Conservation (phyloP, 2,113 vertebrate species). For the Epinephelus lanceolatus region DNA sequence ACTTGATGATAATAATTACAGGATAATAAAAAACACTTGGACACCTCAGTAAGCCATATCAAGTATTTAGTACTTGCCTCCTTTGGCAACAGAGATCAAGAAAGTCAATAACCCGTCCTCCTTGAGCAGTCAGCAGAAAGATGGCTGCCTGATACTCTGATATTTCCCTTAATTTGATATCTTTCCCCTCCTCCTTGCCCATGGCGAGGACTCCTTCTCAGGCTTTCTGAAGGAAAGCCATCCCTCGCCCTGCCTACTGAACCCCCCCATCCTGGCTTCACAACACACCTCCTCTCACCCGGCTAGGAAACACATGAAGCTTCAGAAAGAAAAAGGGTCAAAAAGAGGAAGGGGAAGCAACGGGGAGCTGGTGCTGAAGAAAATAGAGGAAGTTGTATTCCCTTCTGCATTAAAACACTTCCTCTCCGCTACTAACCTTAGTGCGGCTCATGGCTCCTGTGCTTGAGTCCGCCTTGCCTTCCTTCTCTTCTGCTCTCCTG, state of each 20-base stretch:
- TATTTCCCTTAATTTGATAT: not conserved
- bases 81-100: not conserved
- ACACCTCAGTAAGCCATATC: not conserved
- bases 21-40: not conserved
- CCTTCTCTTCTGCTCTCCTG: conserved; percentile 35
- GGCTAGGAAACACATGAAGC: not conserved
- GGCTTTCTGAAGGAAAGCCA: not conserved
- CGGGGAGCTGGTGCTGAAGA: conserved; percentile 9
- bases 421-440: conserved; percentile 84
- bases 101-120: not conserved
- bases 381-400: conserved; percentile 59
- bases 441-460: conserved; percentile 72
- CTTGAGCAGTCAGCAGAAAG: not conserved
- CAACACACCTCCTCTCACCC: conserved; percentile 16
- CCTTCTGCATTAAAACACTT: conserved; percentile 38
- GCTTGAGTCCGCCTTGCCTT: conserved; percentile 56
- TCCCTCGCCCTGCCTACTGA: conserved; percentile 1
- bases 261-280: not conserved
- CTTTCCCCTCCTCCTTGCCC: not conserved
- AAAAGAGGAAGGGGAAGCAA: conserved; percentile 59
- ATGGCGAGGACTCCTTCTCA: not conserved
- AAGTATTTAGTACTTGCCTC: conserved; percentile 39
- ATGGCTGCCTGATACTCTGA: not conserved
- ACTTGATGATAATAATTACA: not conserved
- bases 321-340: not conserved